phyloP scores from a whole-genome alignment of 2,888 invertebrate genomes.

The Cybosia mesomella region DNA sequence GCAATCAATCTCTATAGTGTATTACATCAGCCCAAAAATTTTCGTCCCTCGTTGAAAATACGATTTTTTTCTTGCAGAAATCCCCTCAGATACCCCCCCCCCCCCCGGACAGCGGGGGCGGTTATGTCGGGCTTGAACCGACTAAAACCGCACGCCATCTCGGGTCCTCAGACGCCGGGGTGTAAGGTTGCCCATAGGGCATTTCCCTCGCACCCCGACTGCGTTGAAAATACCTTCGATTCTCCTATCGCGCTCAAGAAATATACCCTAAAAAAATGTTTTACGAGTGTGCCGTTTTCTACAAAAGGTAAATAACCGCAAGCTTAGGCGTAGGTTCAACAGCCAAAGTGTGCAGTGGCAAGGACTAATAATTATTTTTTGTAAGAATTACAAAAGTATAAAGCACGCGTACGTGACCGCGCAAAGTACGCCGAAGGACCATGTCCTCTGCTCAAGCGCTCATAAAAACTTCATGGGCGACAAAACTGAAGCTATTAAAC shows the following conservation, averaged over 20 bases:
- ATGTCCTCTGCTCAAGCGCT: neutral
- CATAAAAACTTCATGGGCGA: neutral
- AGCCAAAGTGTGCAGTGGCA: neutral
- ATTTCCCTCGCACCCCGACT: no score
- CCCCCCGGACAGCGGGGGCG: no score
- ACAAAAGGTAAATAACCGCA: neutral
- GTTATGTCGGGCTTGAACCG: no score
- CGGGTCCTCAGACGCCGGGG: no score
- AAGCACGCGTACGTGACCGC: slow-evolving; percentile 1
- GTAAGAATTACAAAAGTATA: neutral
- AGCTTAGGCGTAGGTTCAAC: neutral
- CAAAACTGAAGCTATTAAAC: slow-evolving; percentile 5
- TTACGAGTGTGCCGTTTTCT: neutral
- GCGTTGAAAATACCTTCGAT: neutral
- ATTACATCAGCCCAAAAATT: neutral
- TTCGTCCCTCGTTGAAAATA: neutral
- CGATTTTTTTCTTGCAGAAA: no score
- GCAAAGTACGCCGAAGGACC: neutral
- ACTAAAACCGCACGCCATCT: no score
- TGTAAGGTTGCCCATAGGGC: no score
- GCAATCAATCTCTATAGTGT: no score
- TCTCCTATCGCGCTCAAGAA: neutral
- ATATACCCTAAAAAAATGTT: neutral
- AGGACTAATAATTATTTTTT: slow-evolving; percentile 5
- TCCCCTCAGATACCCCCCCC: no score